Conservation (phyloP, 2,888 invertebrate species). For the Timema cristinae region DNA sequence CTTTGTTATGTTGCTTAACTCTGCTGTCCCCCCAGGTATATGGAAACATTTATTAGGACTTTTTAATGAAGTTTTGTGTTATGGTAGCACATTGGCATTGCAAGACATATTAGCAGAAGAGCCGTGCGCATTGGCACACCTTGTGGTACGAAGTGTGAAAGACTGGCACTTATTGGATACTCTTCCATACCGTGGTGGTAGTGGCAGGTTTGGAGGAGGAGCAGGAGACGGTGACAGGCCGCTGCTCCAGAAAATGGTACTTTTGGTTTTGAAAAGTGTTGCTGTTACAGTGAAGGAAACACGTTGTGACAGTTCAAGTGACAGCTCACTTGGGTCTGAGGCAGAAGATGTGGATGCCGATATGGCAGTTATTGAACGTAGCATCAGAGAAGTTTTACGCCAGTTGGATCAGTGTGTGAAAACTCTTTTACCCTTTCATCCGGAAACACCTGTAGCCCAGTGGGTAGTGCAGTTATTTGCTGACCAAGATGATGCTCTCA, state of each 20-base stretch:
- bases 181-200: conserved; percentile 44
- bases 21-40: conserved; percentile 71
- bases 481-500: conserved; percentile 86
- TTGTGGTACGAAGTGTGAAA: conserved; percentile 80
- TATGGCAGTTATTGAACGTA: conserved; percentile 82
- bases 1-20: conserved; percentile 67
- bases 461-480: conserved; percentile 84
- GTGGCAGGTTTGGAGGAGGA: conserved; percentile 50
- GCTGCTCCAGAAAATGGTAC: conserved; percentile 77
- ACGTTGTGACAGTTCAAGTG: conserved; percentile 74
- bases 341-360: conserved; percentile 84
- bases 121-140: conserved; percentile 80
- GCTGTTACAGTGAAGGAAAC: conserved; percentile 89
- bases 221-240: conserved; percentile 63
- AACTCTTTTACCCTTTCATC: conserved; percentile 76
- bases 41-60: conserved; percentile 81
- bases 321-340: conserved; percentile 78
- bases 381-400: conserved; percentile 76
- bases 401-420: conserved; percentile 81
- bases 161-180: conserved; percentile 71
- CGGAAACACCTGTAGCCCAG: conserved; percentile 81
- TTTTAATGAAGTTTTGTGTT: conserved; percentile 86
- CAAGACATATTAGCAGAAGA: conserved; percentile 86
- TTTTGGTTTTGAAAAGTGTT: conserved; percentile 83
- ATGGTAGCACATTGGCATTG: conserved; percentile 83